Conservation (phyloP, 2,113 vertebrate genomes). For the Hippocampus zosterae region DNA sequence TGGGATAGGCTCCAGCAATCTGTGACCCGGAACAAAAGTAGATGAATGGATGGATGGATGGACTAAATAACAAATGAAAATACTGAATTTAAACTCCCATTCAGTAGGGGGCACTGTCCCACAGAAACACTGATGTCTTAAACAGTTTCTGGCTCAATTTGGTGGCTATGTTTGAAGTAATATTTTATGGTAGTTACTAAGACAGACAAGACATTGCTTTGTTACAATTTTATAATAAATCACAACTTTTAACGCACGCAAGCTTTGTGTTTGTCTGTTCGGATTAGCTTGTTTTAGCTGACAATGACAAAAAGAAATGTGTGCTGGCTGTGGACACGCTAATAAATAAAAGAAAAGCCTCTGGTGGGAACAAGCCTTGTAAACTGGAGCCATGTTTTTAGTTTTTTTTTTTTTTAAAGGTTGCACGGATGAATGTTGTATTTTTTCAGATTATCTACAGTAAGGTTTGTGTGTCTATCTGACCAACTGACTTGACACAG, state of each 20-base stretch:
- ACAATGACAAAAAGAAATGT: constrained; percentile 35
- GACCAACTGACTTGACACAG: neutral
- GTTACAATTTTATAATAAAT: neutral
- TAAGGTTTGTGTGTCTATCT: neutral
- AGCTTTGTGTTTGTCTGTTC: neutral
- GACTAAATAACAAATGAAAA: too few species aligned
- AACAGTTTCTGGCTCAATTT: too few species aligned
- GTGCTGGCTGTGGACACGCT: constrained; percentile 57
- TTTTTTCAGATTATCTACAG: neutral
- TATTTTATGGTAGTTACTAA: neutral
- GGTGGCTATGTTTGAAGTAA: too few species aligned
- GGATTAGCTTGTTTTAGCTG: neutral
- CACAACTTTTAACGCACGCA: neutral
- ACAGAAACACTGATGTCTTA: too few species aligned
- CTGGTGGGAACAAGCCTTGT: constrained; percentile 67
- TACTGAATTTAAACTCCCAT: neutral
- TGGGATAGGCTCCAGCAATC: too few species aligned
- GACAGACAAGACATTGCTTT: neutral
- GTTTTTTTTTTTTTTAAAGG: neutral
- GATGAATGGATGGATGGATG: too few species aligned
- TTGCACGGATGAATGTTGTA: neutral
- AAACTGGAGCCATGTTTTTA: constrained; percentile 68
- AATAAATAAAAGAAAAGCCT: constrained; percentile 73
- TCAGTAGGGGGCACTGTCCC: neutral
- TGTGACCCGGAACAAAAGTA: too few species aligned